A percentile compares a stretch with the other conserved stretches of the same genome.
These are phyloP conservation scores for Thumatha senex DNA, from an alignment of 2,888 invertebrate species.

Conservation along the genomic window DNA sequence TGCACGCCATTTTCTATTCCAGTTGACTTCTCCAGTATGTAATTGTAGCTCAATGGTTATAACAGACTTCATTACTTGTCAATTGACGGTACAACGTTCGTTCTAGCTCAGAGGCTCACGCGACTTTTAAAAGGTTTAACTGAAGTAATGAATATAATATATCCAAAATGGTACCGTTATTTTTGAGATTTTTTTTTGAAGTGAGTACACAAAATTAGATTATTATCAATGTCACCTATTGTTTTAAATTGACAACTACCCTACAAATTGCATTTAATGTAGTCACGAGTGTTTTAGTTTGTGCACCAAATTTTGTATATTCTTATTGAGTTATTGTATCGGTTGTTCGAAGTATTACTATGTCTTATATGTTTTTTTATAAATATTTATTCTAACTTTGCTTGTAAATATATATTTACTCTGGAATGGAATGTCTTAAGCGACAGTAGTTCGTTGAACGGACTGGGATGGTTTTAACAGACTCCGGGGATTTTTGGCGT, in stretches of 20 bases:
- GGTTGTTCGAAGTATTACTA: conserved; percentile 37
- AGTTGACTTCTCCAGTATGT: no score
- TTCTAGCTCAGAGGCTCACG: no score
- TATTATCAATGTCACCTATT: not conserved
- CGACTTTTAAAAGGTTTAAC: no score
- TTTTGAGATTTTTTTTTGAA: not conserved
- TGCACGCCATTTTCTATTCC: no score
- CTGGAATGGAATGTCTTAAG: not conserved
- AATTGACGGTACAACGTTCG: no score
- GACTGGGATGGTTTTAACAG: no score
- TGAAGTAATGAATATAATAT: no score
- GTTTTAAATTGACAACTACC: conserved; percentile 6
- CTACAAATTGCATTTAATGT: conserved; percentile 28
- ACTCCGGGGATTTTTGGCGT: no score
- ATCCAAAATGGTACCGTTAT: no score
- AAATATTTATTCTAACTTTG: not conserved
- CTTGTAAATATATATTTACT: not conserved
- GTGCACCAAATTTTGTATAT: conserved; percentile 42
- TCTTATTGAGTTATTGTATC: conserved; percentile 29
- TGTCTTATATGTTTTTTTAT: conserved; percentile 15
- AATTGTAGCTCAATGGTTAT: no score
- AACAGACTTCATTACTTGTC: no score
- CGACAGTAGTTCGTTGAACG: not conserved
- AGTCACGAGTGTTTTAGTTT: conserved; percentile 35
- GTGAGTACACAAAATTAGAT: no score